Conservation (phyloP, 2,888 invertebrate genomes). For the Stenurella melanura region DNA sequence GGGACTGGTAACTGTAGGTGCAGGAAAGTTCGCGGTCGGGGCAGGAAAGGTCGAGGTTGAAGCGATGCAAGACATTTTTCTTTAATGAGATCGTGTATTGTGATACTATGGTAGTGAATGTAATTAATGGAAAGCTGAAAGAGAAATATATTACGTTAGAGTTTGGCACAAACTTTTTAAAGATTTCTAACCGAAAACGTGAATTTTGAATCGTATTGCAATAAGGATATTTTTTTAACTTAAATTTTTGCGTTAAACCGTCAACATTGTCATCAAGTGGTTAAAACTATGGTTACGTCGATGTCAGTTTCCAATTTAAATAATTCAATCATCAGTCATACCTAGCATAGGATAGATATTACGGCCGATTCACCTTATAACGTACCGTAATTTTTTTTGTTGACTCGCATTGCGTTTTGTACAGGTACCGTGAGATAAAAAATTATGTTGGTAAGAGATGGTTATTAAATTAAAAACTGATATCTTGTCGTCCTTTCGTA, state of each 20-base stretch:
- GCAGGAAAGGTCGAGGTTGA: conserved; percentile 44
- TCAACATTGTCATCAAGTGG: conserved; percentile 23
- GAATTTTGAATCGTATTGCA: conserved; percentile 30
- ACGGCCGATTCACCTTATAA: too few relatives aligned
- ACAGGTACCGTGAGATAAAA: too few relatives aligned
- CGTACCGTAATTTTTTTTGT: too few relatives aligned
- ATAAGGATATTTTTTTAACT: conserved; percentile 21
- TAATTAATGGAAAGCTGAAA: conserved; percentile 47
- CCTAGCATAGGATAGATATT: too few relatives aligned
- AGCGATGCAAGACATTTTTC: conserved; percentile 52
- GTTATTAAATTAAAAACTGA: too few relatives aligned
- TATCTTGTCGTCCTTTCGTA: too few relatives aligned
- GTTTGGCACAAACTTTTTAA: not conserved
- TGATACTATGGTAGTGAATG: conserved; percentile 44
- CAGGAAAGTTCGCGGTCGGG: conserved; percentile 45
- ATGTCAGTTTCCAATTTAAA: not conserved
- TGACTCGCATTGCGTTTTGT: too few relatives aligned
- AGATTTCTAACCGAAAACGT: conserved; percentile 23
- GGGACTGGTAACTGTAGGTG: conserved; percentile 42
- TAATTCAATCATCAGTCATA: too few relatives aligned
- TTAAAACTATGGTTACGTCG: conserved; percentile 14
- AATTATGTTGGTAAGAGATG: too few relatives aligned
- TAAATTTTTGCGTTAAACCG: conserved; percentile 27
- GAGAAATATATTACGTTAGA: conserved; percentile 8
- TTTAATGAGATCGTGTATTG: conserved; percentile 26